phyloP scores from a whole-genome alignment of 2,888 invertebrate genomes.

The Morpho helenor region DNA sequence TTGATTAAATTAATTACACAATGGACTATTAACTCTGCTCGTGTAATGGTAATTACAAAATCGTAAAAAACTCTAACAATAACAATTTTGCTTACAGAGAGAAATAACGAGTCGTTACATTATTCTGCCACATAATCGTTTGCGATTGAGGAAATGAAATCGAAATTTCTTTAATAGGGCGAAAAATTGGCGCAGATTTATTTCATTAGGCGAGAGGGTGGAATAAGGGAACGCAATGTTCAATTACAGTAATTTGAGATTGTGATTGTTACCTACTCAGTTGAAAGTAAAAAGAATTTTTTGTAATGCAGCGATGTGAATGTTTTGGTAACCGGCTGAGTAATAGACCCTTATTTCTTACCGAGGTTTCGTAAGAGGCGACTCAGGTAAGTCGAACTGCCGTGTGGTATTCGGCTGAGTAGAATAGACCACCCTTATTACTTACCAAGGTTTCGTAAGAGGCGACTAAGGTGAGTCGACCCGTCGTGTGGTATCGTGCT shows the following conservation, averaged over 20 bases:
- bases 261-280: neutral
- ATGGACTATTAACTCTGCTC: no score
- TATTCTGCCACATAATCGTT: constrained; percentile 54
- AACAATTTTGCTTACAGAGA: constrained; percentile 14
- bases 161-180: constrained; percentile 43
- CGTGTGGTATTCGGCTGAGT: no score
- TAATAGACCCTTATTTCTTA: no score
- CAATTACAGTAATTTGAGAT: constrained; percentile 5
- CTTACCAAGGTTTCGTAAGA: no score
- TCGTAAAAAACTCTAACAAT: constrained; percentile 6
- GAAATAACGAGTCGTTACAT: constrained; percentile 31
- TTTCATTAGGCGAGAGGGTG: constrained; percentile 26
- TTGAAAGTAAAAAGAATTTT: neutral
- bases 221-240: neutral
- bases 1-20: no score
- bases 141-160: constrained; percentile 11
- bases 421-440: no score
- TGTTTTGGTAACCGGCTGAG: neutral
- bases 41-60: neutral
- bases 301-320: no score
- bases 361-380: no score
- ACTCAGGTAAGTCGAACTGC: no score
- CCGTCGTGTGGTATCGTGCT: no score
- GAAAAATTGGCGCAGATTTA: constrained; percentile 47
- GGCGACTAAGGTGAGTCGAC: no score